Base-by-base conservation (phyloP, 1,140 invertebrate genomes). In the Eurytemora carolleeae region DNA sequence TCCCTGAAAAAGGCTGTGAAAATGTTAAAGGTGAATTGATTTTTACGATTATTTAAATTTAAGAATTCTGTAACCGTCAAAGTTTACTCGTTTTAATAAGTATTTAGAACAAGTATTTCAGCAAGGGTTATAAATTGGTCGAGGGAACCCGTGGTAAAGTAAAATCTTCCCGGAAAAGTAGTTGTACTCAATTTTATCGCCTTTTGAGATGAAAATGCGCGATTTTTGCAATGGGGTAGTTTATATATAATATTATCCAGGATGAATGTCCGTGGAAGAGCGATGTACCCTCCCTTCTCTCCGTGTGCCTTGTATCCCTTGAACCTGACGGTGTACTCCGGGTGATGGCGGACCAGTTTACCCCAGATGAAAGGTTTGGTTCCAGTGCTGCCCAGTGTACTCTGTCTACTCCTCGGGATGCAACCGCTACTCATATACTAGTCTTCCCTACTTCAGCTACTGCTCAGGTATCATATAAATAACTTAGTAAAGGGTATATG, bases 361-460 rank as follows among this genome's bases (percentile, higher is more conserved):
- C 86, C 52, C 87, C 87, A n/a, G 87, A 90, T 69, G 86, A 90
- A 71, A 78, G 86, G 59, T 89, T 89, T 74, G 86, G 82, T 64
- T 85, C 86, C 72, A 82, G 82, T 64, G 85, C 82, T 57, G 84
- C 67, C 69, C 82, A 88, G 74, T 82, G 83, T 71, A 81, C 85
- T 66, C 76, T 92, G 59, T 87, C 85, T 56, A 93, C 89, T 55
- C 88, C 88, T 3, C 82, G 92, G 67, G 92, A 98, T 75, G 87
- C 93, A 56, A 88, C 88, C 56, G 90, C 87, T 69, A 98, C 94
- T 56, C 95, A 99, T 72, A 98, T 99, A 66, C 80, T 98, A 63
- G 94, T 98, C 63, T 98, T 98, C 75, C 95, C 95, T 55, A 98
- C 91, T 7, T 96, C 91, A 60, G 91, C 94, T 24, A 92, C 88